Percentiles rank a stretch among this genome's conserved stretches.
These are phyloP conservation scores for Teinopalpus imperialis DNA, from an alignment of 2,888 invertebrate species.

Conservation along the genomic window DNA sequence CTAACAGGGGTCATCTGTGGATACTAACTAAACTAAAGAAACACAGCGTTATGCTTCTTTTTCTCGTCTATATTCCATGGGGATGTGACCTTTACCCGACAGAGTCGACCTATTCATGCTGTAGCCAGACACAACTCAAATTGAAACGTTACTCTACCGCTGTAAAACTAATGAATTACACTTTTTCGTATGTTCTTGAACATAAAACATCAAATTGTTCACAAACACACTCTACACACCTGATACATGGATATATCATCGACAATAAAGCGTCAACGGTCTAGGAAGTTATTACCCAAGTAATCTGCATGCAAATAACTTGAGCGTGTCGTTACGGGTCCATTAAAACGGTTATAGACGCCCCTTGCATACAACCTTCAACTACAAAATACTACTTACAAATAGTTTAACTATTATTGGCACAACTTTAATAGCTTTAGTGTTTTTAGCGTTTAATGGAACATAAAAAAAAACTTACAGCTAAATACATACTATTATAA, in stretches of 20 bases:
- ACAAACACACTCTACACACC: too few relatives aligned
- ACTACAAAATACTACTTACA: conserved; percentile 25
- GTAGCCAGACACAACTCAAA: too few relatives aligned
- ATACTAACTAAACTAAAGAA: too few relatives aligned
- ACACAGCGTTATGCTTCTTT: too few relatives aligned
- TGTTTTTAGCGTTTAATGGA: conserved; percentile 15
- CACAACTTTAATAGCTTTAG: conserved; percentile 11
- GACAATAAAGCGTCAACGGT: conserved; percentile 38
- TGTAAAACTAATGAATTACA: too few relatives aligned
- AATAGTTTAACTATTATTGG: conserved; percentile 25
- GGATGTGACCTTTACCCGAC: too few relatives aligned
- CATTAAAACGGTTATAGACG: conserved; percentile 44
- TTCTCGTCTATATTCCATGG: too few relatives aligned
- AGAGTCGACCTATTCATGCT: too few relatives aligned
- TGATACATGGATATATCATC: conserved; percentile 5
- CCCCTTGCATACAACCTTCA: conserved; percentile 18
- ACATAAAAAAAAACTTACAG: conserved; percentile 5
- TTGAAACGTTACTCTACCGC: too few relatives aligned
- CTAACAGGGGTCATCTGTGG: too few relatives aligned
- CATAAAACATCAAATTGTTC: too few relatives aligned
- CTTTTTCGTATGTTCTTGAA: too few relatives aligned
- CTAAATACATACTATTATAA: conserved; percentile 1
- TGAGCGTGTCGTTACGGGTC: conserved; percentile 35
- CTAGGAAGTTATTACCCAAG: conserved; percentile 60
- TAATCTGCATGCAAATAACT: conserved; percentile 70